phyloP scores from a whole-genome alignment of 37 sponge, comb jelly and placozoan genomes.

The Aphrocallistes beatrix region DNA sequence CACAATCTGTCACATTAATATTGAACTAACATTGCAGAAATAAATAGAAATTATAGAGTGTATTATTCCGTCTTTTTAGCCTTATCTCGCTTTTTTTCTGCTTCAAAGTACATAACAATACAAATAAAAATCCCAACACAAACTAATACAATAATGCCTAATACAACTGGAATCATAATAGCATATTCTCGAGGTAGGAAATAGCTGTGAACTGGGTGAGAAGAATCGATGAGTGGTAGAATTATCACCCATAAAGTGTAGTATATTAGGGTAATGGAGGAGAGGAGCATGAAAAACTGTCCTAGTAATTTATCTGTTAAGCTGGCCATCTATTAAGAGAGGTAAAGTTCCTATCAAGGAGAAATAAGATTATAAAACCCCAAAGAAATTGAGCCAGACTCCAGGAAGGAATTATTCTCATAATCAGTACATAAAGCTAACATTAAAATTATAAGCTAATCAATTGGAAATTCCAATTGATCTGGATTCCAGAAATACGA shows the following conservation, averaged over 20 bases:
- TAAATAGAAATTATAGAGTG: too few relatives aligned
- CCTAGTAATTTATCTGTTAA: neutral
- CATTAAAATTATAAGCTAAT: neutral
- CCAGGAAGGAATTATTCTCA: neutral
- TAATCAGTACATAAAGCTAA: neutral
- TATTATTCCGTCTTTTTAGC: neutral
- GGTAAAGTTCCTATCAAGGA: neutral
- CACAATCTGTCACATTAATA: too few relatives aligned
- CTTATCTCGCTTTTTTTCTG: neutral
- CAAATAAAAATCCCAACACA: neutral
- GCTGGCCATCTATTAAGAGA: neutral
- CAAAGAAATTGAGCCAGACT: too few relatives aligned
- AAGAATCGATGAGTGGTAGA: neutral
- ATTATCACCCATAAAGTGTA: neutral
- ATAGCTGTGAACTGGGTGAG: neutral
- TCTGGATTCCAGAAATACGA: too few relatives aligned
- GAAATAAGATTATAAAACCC: too few relatives aligned
- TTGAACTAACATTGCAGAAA: too few relatives aligned
- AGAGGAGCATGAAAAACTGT: neutral
- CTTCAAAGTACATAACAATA: neutral
- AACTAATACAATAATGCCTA: neutral
- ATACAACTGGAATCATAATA: neutral
- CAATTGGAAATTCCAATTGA: too few relatives aligned
- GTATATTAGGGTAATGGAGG: neutral
- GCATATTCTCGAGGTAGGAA: neutral